A percentile compares a stretch with the other conserved stretches of the same genome.
phyloP scores from a whole-genome alignment of 2,797 vertebrate species.

The Loris lydekkerianus region DNA sequence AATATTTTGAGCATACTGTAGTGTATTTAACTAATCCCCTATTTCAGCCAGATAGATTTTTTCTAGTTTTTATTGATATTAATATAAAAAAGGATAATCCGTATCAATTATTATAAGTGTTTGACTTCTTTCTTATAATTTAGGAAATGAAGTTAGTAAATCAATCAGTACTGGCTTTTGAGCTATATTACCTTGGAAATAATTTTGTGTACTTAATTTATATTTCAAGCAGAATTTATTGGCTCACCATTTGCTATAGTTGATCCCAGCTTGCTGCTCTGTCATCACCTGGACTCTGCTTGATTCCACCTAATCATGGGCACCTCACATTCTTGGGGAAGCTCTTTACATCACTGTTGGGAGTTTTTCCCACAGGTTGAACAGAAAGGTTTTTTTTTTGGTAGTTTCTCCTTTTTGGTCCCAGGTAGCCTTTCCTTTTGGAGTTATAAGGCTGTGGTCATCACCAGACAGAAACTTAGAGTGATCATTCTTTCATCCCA shows the following conservation, averaged over 20 bases:
- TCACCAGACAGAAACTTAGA: neutral
- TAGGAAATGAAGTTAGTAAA: slow-evolving; percentile 7
- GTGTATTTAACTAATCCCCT: neutral
- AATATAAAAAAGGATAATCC: neutral
- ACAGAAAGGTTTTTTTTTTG: neutral
- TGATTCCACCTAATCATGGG: neutral
- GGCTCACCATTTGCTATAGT: neutral
- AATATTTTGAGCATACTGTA: neutral
- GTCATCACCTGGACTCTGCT: neutral
- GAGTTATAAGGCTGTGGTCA: neutral
- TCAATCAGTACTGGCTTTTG: neutral
- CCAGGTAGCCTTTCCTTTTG: neutral
- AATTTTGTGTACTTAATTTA: neutral
- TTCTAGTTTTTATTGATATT: neutral
- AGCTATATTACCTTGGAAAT: neutral
- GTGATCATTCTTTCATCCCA: neutral
- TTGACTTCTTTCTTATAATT: neutral
- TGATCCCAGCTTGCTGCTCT: neutral
- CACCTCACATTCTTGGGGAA: neutral
- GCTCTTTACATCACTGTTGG: neutral
- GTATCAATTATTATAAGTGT: neutral
- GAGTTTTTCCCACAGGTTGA: neutral
- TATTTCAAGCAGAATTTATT: neutral
- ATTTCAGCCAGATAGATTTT: neutral
- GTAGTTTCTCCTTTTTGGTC: neutral